Base-by-base conservation (phyloP, 2,888 invertebrate genomes). In the Cataglyphis cursor region DNA sequence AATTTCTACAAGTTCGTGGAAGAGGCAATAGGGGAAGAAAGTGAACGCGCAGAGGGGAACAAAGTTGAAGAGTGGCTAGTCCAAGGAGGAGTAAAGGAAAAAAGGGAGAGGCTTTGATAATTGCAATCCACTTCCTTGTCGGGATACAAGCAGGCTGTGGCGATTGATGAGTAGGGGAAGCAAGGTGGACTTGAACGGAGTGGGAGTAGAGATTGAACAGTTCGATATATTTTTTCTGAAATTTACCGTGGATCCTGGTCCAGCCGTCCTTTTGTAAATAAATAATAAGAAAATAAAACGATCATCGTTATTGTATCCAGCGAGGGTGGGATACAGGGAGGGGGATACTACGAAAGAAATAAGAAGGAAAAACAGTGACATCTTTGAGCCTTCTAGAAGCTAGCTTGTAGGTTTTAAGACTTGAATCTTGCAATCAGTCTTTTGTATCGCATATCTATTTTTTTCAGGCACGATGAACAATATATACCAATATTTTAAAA, bases 81-180 rank as follows among this genome's bases (percentile, higher is more conserved):
- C 6, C 18, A 80, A 73, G 84, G 82, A 86, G 86, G 73, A 80
- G 81, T 51, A 86, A 82, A 74, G 81, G 24, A 35, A n/a, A 64
- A 35, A 41, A 82, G 89, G 84, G 87, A 88, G 90, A 92, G 91
- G 90, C 93, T 93, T 94, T 94, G 94, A 94, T 94, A 94, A 94
- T 94, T 94, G 94, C 94, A 93, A 93, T 93, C 92, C 92, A 93
- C 93, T 93, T 93, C 91, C 93, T 92, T 89, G 90, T 90, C 88
- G 90, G 88, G 87, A 87, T 91, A 91, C 92, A 90, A 90, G 90
- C 90, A 92, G 91, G 74, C 78, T 80, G 89, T 84, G 87, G 90
- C 90, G 88, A 87, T 89, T 91, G 93, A 92, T 90, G 91, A 91
- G 90, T 70, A 84, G 89, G 88, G 85, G 88, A 83, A 87, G 81